phyloP scores from a whole-genome alignment of 2,888 invertebrate species.

The Eueremaeus valkanovi region DNA sequence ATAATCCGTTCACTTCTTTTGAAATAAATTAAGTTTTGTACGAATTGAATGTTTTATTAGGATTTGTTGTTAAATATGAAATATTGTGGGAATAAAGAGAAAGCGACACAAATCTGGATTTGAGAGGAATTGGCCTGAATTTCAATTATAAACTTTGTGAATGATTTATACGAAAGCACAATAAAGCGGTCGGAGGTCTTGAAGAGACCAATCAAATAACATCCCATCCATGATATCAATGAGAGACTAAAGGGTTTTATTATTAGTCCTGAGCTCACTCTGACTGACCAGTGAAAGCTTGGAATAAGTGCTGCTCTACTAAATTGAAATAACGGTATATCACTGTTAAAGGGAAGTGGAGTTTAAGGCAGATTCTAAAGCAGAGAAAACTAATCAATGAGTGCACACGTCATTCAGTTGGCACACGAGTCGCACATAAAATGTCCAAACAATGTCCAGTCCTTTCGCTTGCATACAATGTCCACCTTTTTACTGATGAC shows the following conservation, averaged over 20 bases:
- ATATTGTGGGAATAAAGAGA: too few species aligned
- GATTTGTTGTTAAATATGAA: too few species aligned
- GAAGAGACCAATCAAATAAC: slow-evolving; percentile 7
- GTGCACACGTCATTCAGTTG: slow-evolving; percentile 6
- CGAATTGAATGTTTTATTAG: too few species aligned
- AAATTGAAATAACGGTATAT: slow-evolving; percentile 6
- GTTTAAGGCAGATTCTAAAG: neutral
- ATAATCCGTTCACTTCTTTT: too few species aligned
- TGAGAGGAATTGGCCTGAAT: neutral
- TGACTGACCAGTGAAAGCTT: neutral
- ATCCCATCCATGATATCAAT: neutral
- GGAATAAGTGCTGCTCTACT: neutral
- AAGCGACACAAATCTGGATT: too few species aligned
- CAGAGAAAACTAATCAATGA: neutral
- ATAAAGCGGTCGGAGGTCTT: neutral
- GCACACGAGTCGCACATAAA: neutral
- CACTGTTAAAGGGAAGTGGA: slow-evolving; percentile 4
- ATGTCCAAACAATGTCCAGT: too few species aligned
- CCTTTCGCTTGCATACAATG: neutral
- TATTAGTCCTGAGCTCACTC: too few species aligned
- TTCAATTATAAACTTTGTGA: slow-evolving; percentile 2
- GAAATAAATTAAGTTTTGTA: too few species aligned
- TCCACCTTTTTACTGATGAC: neutral
- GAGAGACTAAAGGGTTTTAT: neutral
- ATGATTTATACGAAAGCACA: neutral